phyloP scores from a whole-genome alignment of 2,113 vertebrate genomes.

The Cyprinus carpio region DNA sequence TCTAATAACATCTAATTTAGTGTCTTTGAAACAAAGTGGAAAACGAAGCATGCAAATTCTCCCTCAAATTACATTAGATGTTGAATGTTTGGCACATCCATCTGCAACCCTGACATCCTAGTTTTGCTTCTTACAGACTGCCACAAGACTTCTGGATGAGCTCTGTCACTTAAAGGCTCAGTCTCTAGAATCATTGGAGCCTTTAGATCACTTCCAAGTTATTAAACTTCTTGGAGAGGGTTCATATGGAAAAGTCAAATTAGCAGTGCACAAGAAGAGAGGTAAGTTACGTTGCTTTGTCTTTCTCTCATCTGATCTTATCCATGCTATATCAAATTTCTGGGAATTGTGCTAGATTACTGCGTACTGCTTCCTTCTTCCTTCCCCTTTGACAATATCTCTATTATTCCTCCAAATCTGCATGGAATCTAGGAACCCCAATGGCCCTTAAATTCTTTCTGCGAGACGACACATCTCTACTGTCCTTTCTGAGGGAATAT shows the following conservation, averaged over 20 bases:
- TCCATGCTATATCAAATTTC: too few species aligned
- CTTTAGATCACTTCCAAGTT: conserved; percentile 76
- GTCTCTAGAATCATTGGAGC: conserved; percentile 69
- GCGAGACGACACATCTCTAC: conserved; percentile 69
- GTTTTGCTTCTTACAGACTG: conserved; percentile 56
- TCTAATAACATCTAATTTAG: background rate
- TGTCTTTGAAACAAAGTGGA: background rate
- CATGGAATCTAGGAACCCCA: conserved; percentile 68
- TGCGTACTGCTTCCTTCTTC: background rate
- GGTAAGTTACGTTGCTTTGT: conserved; percentile 63
- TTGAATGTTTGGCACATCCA: background rate
- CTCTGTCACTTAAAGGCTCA: conserved; percentile 77
- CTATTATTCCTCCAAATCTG: background rate
- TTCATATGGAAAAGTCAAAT: conserved; percentile 82
- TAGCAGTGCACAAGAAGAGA: conserved; percentile 78
- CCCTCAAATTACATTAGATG: conserved; percentile 6
- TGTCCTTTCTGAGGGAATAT: conserved; percentile 84
- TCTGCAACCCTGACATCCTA: background rate
- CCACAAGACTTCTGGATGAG: conserved; percentile 75
- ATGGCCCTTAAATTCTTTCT: conserved; percentile 87
- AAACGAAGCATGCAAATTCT: background rate
- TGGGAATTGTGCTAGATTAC: background rate
- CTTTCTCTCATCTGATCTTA: background rate
- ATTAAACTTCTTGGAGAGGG: conserved; percentile 83
- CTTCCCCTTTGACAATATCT: background rate